Evolutionary conservation across 1,140 invertebrate species (phyloP), one percentile per base, ranked within the genome.

Genomic region (Thaumatotibia leucotreta): DNA sequence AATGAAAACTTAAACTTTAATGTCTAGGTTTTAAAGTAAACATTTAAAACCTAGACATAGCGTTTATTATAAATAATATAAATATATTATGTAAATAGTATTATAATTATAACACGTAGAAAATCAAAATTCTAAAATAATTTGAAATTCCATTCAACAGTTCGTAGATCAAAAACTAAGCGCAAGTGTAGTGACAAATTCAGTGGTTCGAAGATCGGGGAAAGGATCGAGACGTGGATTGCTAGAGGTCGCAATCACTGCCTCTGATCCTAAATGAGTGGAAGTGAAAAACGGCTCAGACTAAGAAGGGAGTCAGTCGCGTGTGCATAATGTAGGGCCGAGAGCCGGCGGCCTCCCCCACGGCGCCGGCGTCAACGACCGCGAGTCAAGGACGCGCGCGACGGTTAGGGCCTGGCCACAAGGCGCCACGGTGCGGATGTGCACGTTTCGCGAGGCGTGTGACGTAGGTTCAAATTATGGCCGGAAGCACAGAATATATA

Each of bases 351-450:
- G 72, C 64, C 70, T 75, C 72, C 76, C 79, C 76, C 75, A 75
- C 73, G 71, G 74, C 77, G 80, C 76, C 76, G 79, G 76, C 76
- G 82, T 84, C 84, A 86, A 83, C 78, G 84, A 86, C 84, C 69
- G 61, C 39, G 69, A 83, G 82, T 82, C 83, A 88, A 88, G 85
- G 83, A 84, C 85, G 83, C 67, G 62, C 69, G 64, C 65, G 68
- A 72, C 65, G 71, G 73, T 72, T 62, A 66, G 68, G 39, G 66
- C 69, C 70, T 69, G 66, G n/a, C 52, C 52, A 29, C 23, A 58
- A 23, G 23, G n/a, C 49, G 63, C 20, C 54, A 32, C 39, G 32
- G 8, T 24, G 65, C 68, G 52, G 33, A 65, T 69, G 24, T 52
- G 9, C 17, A 24, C 5, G 6, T 10, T 29, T 58, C 23, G 39